These are phyloP conservation scores for Brachionus asplanchnoidis DNA, from an alignment of 1,140 invertebrate genomes.

Conservation along the genomic window DNA sequence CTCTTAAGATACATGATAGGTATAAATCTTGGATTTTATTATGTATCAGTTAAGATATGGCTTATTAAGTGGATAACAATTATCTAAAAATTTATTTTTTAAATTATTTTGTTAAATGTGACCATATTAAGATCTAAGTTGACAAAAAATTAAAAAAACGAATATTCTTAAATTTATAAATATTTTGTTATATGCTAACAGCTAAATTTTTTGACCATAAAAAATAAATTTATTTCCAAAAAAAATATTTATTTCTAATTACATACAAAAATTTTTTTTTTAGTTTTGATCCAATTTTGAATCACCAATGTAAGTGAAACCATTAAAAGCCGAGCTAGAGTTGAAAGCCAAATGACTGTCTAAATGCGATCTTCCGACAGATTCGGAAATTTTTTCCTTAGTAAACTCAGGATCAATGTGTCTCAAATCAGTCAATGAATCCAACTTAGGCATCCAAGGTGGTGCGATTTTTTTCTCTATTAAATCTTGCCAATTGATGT, in stretches of 20 bases:
- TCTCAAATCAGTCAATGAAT: neutral
- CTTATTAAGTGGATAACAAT: no score
- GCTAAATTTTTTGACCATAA: no score
- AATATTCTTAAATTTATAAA: no score
- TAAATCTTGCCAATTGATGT: constrained; percentile 62
- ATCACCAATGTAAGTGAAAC: constrained; percentile 34
- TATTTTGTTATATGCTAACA: no score
- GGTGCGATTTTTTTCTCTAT: constrained; percentile 60
- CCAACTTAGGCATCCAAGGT: constrained; percentile 48
- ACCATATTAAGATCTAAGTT: no score
- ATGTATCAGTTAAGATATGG: no score
- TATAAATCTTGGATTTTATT: no score
- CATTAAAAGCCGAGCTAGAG: neutral
- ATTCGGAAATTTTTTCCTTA: constrained; percentile 14
- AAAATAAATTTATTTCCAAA: neutral
- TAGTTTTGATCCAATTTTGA: neutral
- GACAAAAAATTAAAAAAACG: no score
- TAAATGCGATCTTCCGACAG: neutral
- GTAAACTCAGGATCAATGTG: constrained; percentile 41
- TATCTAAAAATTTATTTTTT: no score
- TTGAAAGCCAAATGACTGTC: neutral
- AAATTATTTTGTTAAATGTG: no score
- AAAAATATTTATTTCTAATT: neutral
- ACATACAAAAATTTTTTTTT: neutral
- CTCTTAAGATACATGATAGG: no score